A percentile compares a stretch with the other conserved stretches of the same genome.
Evolutionary conservation across 1,140 invertebrate species (phyloP).

Genomic region (Zaprionus davidi): DNA sequence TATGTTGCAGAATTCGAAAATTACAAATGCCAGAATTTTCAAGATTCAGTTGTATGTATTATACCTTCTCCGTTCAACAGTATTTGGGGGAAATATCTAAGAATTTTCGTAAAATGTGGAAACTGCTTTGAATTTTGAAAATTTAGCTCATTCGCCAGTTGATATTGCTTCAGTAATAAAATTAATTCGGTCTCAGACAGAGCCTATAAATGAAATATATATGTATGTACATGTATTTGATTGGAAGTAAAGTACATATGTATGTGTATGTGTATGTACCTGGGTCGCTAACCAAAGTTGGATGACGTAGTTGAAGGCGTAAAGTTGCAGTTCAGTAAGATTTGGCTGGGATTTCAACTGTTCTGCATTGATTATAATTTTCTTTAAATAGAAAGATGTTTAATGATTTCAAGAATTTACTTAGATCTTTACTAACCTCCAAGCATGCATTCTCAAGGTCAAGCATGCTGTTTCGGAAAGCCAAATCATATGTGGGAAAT

Average conservation of each 20-base stretch:
- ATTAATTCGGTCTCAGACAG: constrained; percentile 23
- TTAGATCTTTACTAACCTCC: constrained; percentile 22
- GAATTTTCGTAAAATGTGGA: constrained; percentile 53
- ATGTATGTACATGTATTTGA: background rate
- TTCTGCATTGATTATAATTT: constrained; percentile 40
- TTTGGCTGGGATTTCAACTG: constrained; percentile 14
- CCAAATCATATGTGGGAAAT: constrained; percentile 56
- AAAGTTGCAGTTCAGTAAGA: constrained; percentile 46
- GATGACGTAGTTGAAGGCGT: constrained; percentile 54
- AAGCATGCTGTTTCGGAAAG: constrained; percentile 53
- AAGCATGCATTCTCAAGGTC: constrained; percentile 50
- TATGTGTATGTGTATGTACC: background rate
- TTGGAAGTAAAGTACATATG: background rate
- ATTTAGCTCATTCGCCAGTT: constrained; percentile 35
- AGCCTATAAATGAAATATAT: constrained; percentile 5
- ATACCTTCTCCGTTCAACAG: constrained; percentile 45
- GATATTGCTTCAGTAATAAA: constrained; percentile 45
- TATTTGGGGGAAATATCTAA: constrained; percentile 47
- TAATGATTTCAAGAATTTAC: background rate
- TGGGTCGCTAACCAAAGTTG: constrained; percentile 45
- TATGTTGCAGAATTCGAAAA: background rate
- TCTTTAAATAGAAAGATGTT: constrained; percentile 25
- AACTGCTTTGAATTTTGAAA: constrained; percentile 49
- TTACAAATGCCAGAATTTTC: background rate
- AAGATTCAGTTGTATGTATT: constrained; percentile 22